phyloP scores from a whole-genome alignment of 2,888 invertebrate genomes.

The Deilephila porcellus region DNA sequence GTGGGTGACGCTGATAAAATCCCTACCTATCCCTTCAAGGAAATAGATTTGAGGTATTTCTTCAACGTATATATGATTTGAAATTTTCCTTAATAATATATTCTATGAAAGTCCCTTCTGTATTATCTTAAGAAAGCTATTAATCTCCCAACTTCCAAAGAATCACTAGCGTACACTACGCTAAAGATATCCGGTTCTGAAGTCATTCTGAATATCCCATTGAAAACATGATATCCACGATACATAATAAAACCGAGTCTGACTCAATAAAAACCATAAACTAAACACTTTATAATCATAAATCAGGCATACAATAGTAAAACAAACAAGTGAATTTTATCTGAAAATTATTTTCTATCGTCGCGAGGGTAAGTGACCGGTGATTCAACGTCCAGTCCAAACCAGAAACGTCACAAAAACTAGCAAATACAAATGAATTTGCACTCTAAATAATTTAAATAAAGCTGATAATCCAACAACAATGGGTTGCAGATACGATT shows the following conservation, averaged over 20 bases:
- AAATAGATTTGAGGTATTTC: too few species aligned
- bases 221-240: not conserved
- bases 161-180: too few species aligned
- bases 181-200: too few species aligned
- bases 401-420: not conserved
- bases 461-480: constrained; percentile 27
- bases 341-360: constrained; percentile 62
- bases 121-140: too few species aligned
- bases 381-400: constrained; percentile 56
- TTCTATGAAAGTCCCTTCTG: too few species aligned
- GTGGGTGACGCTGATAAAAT: too few species aligned
- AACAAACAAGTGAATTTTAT: constrained; percentile 43
- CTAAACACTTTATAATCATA: constrained; percentile 24
- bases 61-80: too few species aligned
- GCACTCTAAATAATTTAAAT: not conserved
- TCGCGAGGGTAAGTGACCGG: constrained; percentile 74
- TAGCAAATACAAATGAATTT: not conserved
- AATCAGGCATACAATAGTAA: constrained; percentile 28
- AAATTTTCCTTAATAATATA: too few species aligned
- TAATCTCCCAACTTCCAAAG: too few species aligned
- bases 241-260: not conserved
- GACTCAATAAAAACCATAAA: constrained; percentile 6
- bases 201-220: too few species aligned
- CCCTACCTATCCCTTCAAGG: too few species aligned
- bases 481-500: not conserved